These are phyloP conservation scores for Lonchura striata DNA, from an alignment of 2,113 vertebrate genomes.

Conservation along the genomic window DNA sequence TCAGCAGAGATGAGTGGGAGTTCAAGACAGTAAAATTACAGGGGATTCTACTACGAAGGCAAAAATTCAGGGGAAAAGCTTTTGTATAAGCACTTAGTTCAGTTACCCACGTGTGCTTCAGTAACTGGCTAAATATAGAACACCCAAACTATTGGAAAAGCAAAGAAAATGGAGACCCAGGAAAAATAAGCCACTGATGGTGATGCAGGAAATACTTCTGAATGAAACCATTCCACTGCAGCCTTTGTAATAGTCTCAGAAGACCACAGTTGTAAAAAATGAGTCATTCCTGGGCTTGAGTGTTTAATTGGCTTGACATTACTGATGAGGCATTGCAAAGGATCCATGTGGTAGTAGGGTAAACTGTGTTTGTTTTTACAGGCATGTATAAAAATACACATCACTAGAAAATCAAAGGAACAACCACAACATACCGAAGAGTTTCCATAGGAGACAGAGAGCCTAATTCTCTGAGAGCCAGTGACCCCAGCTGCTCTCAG, in stretches of 20 bases:
- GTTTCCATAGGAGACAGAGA: slow-evolving; percentile 29
- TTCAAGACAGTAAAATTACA: slow-evolving; percentile 58
- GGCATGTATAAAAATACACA: slow-evolving; percentile 43
- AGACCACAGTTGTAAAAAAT: slow-evolving; percentile 44
- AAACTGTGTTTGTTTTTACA: slow-evolving; percentile 36
- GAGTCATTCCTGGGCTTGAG: slow-evolving; percentile 6
- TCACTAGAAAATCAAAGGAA: slow-evolving; percentile 47
- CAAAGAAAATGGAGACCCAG: slow-evolving; percentile 44
- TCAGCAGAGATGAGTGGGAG: slow-evolving; percentile 59
- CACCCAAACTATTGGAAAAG: slow-evolving; percentile 16
- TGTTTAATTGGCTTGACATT: not conserved
- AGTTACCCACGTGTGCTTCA: slow-evolving; percentile 13
- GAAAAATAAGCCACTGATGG: slow-evolving; percentile 31
- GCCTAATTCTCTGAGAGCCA: not conserved
- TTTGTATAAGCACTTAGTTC: slow-evolving; percentile 8
- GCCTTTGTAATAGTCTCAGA: slow-evolving; percentile 51
- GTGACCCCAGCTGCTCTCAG: slow-evolving; percentile 35
- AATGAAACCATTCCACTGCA: slow-evolving; percentile 26
- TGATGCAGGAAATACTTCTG: slow-evolving; percentile 44
- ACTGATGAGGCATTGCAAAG: not conserved
- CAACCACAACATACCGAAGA: slow-evolving; percentile 13
- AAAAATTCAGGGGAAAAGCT: slow-evolving; percentile 31
- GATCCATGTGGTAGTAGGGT: slow-evolving; percentile 8
- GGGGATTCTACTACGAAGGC: slow-evolving; percentile 34
- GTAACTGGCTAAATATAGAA: slow-evolving; percentile 62